phyloP scores from a whole-genome alignment of 2,113 vertebrate species.

The Cyprinus carpio region DNA sequence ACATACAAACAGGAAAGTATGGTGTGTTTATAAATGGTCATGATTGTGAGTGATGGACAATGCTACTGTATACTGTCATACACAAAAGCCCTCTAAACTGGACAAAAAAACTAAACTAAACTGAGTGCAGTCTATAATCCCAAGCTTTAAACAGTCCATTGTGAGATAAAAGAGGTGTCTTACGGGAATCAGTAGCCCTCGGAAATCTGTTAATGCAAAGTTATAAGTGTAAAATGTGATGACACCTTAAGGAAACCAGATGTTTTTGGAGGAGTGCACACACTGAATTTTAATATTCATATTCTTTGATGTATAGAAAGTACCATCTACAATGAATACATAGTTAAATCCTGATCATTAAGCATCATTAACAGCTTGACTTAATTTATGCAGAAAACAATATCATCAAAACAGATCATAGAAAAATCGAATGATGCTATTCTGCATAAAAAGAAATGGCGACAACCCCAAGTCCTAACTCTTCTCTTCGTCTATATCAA shows the following conservation, averaged over 20 bases:
- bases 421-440: slow-evolving; percentile 48
- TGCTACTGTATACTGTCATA: not conserved
- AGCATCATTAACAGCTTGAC: not conserved
- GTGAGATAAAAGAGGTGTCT: not conserved
- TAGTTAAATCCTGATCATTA: not conserved
- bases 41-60: not conserved
- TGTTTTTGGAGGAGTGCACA: slow-evolving; percentile 13
- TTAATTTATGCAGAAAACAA: slow-evolving; percentile 8
- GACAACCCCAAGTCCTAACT: slow-evolving; percentile 54
- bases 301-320: not conserved
- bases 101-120: not conserved
- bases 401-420: slow-evolving; percentile 8
- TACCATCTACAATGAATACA: slow-evolving; percentile 12
- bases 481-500: slow-evolving; percentile 55
- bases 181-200: slow-evolving; percentile 13
- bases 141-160: slow-evolving; percentile 2
- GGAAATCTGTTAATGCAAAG: not conserved
- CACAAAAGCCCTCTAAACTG: too few relatives aligned
- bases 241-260: not conserved
- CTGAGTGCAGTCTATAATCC: not conserved
- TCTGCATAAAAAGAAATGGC: slow-evolving; percentile 70
- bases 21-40: not conserved
- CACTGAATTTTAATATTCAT: not conserved
- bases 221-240: not conserved
- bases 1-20: not conserved